These are phyloP conservation scores for Platorchestia sp. DNA, from an alignment of 1,140 invertebrate species.

Conservation along the genomic window DNA sequence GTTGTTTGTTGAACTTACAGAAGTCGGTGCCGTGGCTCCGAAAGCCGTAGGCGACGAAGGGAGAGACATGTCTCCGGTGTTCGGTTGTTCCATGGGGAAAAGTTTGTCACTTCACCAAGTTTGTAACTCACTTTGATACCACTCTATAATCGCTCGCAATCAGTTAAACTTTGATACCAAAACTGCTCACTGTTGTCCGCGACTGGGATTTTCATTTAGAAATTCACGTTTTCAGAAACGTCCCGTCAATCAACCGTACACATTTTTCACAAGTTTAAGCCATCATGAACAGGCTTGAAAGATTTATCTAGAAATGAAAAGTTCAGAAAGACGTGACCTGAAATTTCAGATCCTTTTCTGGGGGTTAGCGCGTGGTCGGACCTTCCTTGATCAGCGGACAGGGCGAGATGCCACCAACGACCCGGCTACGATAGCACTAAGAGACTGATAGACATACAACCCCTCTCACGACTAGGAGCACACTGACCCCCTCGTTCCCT, in stretches of 20 bases:
- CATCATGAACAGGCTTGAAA: not conserved
- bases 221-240: not conserved
- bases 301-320: not conserved
- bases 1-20: constrained; percentile 41
- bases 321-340: not conserved
- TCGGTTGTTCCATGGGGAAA: not conserved
- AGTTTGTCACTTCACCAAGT: not conserved
- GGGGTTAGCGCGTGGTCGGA: constrained; percentile 39
- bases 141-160: not conserved
- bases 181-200: not conserved
- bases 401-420: constrained; percentile 35
- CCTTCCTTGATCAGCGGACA: not conserved
- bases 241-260: not conserved
- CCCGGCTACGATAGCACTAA: constrained; percentile 38
- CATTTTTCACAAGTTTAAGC: not conserved
- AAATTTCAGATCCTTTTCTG: not conserved
- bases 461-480: constrained; percentile 50
- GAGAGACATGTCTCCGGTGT: not conserved
- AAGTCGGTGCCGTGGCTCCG: constrained; percentile 12
- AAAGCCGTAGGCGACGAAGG: constrained; percentile 11
- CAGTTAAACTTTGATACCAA: not conserved
- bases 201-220: not conserved
- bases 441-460: constrained; percentile 51
- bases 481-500: constrained; percentile 48
- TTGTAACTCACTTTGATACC: not conserved